A percentile compares a stretch with the other conserved stretches of the same genome.
Conservation (phyloP, 2,113 vertebrate genomes). For the Varanus salvator region DNA sequence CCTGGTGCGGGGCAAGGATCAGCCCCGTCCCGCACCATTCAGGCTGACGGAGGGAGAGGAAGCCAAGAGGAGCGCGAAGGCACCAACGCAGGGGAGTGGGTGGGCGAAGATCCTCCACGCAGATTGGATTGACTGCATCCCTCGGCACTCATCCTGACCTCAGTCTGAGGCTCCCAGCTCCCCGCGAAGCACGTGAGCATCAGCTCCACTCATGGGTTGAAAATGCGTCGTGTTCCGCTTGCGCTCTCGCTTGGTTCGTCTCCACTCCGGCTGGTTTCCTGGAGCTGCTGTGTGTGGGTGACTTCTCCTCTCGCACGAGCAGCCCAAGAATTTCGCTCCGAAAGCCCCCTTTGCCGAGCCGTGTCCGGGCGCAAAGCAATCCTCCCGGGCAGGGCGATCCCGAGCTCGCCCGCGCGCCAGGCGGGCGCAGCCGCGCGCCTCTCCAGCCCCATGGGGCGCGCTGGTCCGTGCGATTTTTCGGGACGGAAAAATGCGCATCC, state of each 20-base stretch:
- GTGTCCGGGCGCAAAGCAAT: background rate
- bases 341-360: constrained; percentile 37
- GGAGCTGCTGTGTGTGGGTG: constrained; percentile 62
- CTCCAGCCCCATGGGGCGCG: too few species aligned
- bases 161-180: constrained; percentile 59
- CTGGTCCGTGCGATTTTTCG: too few species aligned
- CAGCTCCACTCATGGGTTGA: constrained; percentile 54
- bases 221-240: constrained; percentile 52
- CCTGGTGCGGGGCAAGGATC: constrained; percentile 54
- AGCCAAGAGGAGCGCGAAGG: constrained; percentile 68
- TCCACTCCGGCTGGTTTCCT: constrained; percentile 62
- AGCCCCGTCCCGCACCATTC: constrained; percentile 61
- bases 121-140: constrained; percentile 65
- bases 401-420: constrained; percentile 28
- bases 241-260: constrained; percentile 38
- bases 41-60: constrained; percentile 63
- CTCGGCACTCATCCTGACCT: constrained; percentile 59
- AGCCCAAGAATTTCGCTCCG: constrained; percentile 39
- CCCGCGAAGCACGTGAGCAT: constrained; percentile 40
- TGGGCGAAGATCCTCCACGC: constrained; percentile 44
- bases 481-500: background rate
- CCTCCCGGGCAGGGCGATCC: background rate
- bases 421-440: background rate
- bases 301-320: background rate
- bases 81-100: constrained; percentile 34